Evolutionary conservation across 2,888 invertebrate species (phyloP).

Genomic region (Lampropteryx suffumata): DNA sequence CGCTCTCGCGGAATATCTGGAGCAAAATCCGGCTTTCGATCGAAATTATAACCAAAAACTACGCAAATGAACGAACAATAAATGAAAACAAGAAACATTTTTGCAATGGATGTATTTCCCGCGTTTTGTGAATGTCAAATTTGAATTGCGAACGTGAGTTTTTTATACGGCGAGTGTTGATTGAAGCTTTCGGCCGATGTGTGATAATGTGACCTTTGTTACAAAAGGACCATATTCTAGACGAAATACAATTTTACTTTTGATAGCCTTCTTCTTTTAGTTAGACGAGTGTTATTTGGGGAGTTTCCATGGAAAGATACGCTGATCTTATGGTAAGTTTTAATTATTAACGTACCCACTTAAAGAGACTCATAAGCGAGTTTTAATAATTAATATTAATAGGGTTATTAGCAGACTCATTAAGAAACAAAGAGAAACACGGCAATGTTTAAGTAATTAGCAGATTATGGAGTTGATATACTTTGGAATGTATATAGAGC

Average conservation of each 20-base stretch:
- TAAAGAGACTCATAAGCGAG: too few species aligned
- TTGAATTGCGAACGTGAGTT: constrained; percentile 53
- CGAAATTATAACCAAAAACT: constrained; percentile 42
- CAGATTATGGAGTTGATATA: too few species aligned
- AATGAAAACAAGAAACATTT: constrained; percentile 16
- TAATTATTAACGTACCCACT: not conserved
- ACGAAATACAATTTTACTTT: constrained; percentile 5
- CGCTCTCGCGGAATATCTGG: constrained; percentile 37
- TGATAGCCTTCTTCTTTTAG: not conserved
- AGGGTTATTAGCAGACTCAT: too few species aligned
- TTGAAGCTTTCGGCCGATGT: constrained; percentile 41
- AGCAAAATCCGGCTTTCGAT: constrained; percentile 40
- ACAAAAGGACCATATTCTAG: constrained; percentile 26
- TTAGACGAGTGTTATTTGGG: not conserved
- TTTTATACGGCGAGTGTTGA: constrained; percentile 50
- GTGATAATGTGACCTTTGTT: constrained; percentile 52
- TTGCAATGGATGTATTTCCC: constrained; percentile 32
- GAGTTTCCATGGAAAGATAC: constrained; percentile 16
- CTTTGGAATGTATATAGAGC: too few species aligned
- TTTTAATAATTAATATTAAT: too few species aligned
- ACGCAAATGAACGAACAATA: constrained; percentile 41
- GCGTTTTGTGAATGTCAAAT: constrained; percentile 42
- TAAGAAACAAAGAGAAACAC: too few species aligned
- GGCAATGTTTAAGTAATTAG: too few species aligned
- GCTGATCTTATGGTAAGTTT: constrained; percentile 13